Percentiles rank a stretch among this genome's conserved stretches.
Evolutionary conservation across 92 coral and sea anemone species (phyloP).

Genomic region (Hydrozoanthus gracilis): DNA sequence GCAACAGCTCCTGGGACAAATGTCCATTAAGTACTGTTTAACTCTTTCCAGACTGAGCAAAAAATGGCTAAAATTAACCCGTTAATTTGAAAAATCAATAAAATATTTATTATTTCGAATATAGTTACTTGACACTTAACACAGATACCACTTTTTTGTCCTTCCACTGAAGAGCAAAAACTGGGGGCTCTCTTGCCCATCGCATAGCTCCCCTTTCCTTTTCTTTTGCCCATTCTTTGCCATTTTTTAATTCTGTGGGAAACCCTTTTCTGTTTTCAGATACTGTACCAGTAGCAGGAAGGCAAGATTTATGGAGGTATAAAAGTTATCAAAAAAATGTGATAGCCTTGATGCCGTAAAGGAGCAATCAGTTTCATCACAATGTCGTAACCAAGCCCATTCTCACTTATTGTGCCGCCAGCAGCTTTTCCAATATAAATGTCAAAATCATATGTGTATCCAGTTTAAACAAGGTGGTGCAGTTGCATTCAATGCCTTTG

Average conservation of each 20-base stretch:
- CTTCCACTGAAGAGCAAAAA: constrained; percentile 61
- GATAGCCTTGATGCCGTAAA: constrained; percentile 65
- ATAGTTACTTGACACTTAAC: no score
- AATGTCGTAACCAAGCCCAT: constrained; percentile 80
- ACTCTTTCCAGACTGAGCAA: no score
- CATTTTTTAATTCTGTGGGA: constrained; percentile 55
- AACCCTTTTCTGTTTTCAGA: constrained; percentile 50
- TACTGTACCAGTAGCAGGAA: constrained; percentile 62
- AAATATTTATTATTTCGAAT: no score
- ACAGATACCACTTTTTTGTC: constrained; percentile 67
- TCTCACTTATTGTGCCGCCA: constrained; percentile 39
- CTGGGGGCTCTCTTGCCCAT: constrained; percentile 61
- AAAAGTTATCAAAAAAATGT: constrained; percentile 70
- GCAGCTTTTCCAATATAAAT: constrained; percentile 72
- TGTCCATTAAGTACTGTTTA: no score
- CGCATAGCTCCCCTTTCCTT: constrained; percentile 62
- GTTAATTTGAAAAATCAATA: no score
- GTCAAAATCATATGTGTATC: constrained; percentile 68
- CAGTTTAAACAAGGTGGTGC: constrained; percentile 46
- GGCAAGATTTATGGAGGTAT: constrained; percentile 60
- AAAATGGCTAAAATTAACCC: no score
- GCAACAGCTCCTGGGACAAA: no score
- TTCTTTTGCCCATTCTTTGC: constrained; percentile 70
- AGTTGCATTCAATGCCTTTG: constrained; percentile 43
- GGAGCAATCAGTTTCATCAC: constrained; percentile 65